These are phyloP conservation scores for Xenentodon cancila DNA, from an alignment of 2,797 vertebrate genomes.

Conservation along the genomic window DNA sequence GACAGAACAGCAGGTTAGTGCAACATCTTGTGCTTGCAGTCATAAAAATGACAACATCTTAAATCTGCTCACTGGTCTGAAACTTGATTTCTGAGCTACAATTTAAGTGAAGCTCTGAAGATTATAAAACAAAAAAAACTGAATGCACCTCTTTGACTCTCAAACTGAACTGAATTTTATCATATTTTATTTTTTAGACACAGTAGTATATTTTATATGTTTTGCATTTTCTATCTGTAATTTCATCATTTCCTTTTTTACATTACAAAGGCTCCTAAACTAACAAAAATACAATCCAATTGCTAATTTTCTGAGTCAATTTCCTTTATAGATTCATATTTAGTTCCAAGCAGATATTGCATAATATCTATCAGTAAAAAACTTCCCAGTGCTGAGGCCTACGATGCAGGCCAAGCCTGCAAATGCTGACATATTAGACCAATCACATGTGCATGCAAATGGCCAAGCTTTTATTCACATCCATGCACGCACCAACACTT, in stretches of 20 bases:
- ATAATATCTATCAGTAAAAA: slow-evolving; percentile 36
- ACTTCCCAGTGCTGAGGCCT: slow-evolving; percentile 31
- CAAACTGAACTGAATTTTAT: no score
- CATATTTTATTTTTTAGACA: no score
- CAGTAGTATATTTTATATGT: no score
- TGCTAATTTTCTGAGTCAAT: slow-evolving; percentile 29
- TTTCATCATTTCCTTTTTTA: not conserved
- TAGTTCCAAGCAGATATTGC: slow-evolving; percentile 17
- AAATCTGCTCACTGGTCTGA: no score
- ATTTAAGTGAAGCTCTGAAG: no score
- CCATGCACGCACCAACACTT: slow-evolving; percentile 28
- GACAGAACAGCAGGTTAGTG: no score
- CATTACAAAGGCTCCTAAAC: not conserved
- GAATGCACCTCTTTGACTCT: no score
- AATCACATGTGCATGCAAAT: slow-evolving; percentile 35
- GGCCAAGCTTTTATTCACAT: slow-evolving; percentile 14
- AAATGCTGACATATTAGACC: slow-evolving; percentile 42
- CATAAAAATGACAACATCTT: no score
- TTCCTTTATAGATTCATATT: slow-evolving; percentile 26
- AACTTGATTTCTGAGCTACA: no score
- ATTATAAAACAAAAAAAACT: no score
- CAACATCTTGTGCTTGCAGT: no score
- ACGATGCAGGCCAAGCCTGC: slow-evolving; percentile 46
- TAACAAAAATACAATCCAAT: slow-evolving; percentile 20
- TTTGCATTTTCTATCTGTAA: not conserved